Evolutionary conservation across 2,888 invertebrate genomes (phyloP).

Genomic region (Dione vanillae): DNA sequence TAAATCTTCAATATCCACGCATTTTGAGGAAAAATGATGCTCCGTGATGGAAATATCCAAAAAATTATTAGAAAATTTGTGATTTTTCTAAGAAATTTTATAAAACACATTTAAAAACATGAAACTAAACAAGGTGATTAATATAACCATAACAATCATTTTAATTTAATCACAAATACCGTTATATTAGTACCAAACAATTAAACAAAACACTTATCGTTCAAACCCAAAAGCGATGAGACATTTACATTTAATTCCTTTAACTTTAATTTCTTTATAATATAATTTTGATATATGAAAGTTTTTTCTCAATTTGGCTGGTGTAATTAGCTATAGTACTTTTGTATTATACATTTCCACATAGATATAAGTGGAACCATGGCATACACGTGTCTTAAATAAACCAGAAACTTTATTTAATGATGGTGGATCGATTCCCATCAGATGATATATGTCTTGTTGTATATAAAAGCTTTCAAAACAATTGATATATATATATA

Average conservation of each 20-base stretch:
- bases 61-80: not conserved
- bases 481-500: too few species aligned
- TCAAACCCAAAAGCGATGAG: not conserved
- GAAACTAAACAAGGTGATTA: not conserved
- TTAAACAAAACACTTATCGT: not conserved
- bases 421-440: not conserved
- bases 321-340: constrained; percentile 20
- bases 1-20: constrained; percentile 12
- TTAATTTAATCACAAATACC: too few species aligned
- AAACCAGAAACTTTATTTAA: constrained; percentile 14
- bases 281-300: constrained; percentile 10
- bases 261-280: not conserved
- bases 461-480: constrained; percentile 11
- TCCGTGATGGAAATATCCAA: not conserved
- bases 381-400: constrained; percentile 46
- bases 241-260: not conserved
- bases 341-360: constrained; percentile 22
- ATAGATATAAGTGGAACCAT: constrained; percentile 36
- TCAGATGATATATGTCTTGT: not conserved
- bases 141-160: not conserved
- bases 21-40: constrained; percentile 36
- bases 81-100: not conserved
- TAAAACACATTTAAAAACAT: not conserved
- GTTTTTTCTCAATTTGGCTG: constrained; percentile 39
- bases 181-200: not conserved